Evolutionary conservation across 2,113 vertebrate species (phyloP), one percentile per base, ranked within the genome.

Genomic region (Epinephelus moara): DNA sequence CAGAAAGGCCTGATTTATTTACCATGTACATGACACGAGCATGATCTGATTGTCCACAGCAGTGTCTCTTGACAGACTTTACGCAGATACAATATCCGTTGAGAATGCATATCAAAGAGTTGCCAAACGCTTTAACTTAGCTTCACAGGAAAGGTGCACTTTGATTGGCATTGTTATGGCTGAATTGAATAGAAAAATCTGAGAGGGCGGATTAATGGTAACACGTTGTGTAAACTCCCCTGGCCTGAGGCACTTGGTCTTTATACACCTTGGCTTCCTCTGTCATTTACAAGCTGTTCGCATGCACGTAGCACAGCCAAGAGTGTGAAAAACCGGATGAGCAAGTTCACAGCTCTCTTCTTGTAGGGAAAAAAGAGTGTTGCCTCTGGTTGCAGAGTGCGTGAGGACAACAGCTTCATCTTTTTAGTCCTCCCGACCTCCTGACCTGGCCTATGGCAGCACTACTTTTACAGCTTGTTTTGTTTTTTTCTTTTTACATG

Each of bases 211-310:
- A 94, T 95, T 93, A 95, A 93, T 92, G 79, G 87, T 88, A 90
- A 63, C 79, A 84, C 85, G 27, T 92, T 95, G 91, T 96, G 93
- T 96, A 96, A 96, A 95, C 95, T 96, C 91, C 91, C 89, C 78
- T 89, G 81, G 89, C 95, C 94, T 40, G 17, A 68, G 94, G 95
- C 94, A 21, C 57, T 92, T 60, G 75, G 71, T 90, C 91, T 94
- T 78, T 61, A 75, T 89, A 90, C 94, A 94, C 94, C 93, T 95
- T 81, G 60, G 85, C 93, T 95, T 96, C 95, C 95, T 93, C 91
- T 90, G 91, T 87, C 82, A 82, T 92, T 94, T 92, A 94, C 94
- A 93, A 93, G 92, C 82, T 87, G 80, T 87, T 95, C 53, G 78
- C 94, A 93, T 94, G 94, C 94, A 93, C 79, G 68, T 53, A 56